Evolutionary conservation across 2,113 vertebrate genomes (phyloP).

Genomic region (Petroica traversi): DNA sequence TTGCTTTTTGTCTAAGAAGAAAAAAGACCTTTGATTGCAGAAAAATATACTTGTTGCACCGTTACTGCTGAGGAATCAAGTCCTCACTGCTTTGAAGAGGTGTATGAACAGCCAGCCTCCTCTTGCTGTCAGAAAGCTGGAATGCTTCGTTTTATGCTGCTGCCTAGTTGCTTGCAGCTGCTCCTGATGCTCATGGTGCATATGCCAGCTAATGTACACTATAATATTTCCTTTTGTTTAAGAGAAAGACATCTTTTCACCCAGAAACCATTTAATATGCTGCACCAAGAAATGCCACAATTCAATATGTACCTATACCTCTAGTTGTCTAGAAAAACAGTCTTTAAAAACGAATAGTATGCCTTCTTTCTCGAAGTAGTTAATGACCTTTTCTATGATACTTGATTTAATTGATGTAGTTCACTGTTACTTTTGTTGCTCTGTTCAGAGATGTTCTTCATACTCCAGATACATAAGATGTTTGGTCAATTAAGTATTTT

Average conservation of each 20-base stretch:
- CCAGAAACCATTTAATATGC: background rate
- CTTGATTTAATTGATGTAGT: background rate
- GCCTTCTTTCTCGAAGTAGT: background rate
- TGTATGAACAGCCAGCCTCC: background rate
- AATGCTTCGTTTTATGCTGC: background rate
- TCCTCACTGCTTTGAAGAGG: background rate
- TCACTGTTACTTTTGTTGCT: background rate
- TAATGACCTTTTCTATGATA: background rate
- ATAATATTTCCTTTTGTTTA: background rate
- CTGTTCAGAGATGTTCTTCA: background rate
- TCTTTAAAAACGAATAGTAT: background rate
- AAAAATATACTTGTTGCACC: background rate
- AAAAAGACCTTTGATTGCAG: slow-evolving; percentile 21
- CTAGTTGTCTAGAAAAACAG: background rate
- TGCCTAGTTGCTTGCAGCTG: background rate
- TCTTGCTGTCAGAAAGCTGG: background rate
- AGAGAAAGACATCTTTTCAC: background rate
- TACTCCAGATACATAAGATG: background rate
- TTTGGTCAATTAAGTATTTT: background rate
- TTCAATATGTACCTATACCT: background rate
- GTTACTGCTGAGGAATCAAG: background rate
- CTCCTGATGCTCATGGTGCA: background rate
- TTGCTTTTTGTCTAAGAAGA: background rate
- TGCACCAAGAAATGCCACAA: background rate
- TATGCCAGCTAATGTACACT: background rate